Percentiles rank a stretch among this genome's conserved stretches.
Evolutionary conservation across 2,888 invertebrate species (phyloP).

Genomic region (Exocentrus adspersus): DNA sequence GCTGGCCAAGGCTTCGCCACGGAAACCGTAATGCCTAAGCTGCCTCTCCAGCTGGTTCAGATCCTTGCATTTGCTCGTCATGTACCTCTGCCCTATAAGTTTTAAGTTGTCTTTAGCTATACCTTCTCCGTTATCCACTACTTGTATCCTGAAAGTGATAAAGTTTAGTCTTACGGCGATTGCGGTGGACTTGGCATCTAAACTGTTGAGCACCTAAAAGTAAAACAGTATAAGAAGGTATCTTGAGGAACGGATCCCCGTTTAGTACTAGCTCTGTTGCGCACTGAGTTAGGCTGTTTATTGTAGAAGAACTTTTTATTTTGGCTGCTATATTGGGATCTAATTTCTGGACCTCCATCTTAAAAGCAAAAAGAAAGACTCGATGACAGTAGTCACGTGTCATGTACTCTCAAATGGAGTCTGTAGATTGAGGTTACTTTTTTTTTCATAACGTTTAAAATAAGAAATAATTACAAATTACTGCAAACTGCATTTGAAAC

Average conservation of each 20-base stretch:
- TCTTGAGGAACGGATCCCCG: constrained; percentile 11
- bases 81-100: constrained; percentile 69
- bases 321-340: constrained; percentile 64
- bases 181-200: constrained; percentile 76
- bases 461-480: no score
- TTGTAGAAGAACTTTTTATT: constrained; percentile 68
- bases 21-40: constrained; percentile 71
- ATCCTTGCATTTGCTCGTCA: constrained; percentile 73
- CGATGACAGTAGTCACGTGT: no score
- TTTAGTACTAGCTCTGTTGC: constrained; percentile 73
- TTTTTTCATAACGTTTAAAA: no score
- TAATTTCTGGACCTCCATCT: constrained; percentile 56
- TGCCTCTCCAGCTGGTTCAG: constrained; percentile 66
- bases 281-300: constrained; percentile 69
- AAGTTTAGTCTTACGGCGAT: constrained; percentile 76
- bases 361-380: constrained; percentile 15
- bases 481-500: no score
- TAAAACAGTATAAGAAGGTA: neutral
- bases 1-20: constrained; percentile 75
- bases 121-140: constrained; percentile 82
- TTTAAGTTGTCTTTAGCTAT: constrained; percentile 68
- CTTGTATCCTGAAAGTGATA: constrained; percentile 71
- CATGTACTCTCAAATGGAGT: no score
- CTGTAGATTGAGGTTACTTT: no score
- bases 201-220: constrained; percentile 72